phyloP scores from a whole-genome alignment of 2,797 vertebrate genomes.

The Danio kyathit region DNA sequence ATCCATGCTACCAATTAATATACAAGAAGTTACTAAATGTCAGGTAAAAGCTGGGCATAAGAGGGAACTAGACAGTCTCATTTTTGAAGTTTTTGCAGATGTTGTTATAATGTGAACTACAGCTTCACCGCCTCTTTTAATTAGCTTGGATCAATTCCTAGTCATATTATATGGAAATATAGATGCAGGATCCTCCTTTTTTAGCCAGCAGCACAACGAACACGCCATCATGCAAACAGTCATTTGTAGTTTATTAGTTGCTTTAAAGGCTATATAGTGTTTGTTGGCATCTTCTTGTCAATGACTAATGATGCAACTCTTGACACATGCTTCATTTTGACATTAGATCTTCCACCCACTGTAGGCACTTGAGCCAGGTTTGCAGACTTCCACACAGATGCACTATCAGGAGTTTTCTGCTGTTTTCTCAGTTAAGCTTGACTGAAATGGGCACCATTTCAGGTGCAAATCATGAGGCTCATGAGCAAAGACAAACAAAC shows the following conservation, averaged over 20 bases:
- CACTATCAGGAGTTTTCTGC: neutral
- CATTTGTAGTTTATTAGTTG: neutral
- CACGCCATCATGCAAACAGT: neutral
- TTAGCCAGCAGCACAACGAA: neutral
- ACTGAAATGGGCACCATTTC: neutral
- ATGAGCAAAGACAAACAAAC: neutral
- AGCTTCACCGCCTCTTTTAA: neutral
- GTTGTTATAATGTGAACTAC: too few relatives aligned
- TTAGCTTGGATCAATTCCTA: neutral
- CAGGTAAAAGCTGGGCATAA: too few relatives aligned
- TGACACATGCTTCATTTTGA: constrained; percentile 8
- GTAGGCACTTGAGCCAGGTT: neutral
- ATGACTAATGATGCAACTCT: neutral
- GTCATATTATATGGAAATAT: neutral
- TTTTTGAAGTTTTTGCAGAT: too few relatives aligned
- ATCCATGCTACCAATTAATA: too few relatives aligned
- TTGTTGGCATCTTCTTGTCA: neutral
- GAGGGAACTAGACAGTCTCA: too few relatives aligned
- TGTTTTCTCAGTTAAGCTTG: neutral
- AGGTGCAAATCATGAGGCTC: neutral
- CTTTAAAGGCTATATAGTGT: neutral
- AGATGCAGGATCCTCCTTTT: neutral
- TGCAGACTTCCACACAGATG: neutral
- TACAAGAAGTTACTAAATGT: too few relatives aligned
- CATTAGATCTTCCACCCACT: neutral